Evolutionary conservation across 2,113 vertebrate species (phyloP), one percentile per base, ranked within the genome.

Genomic region (Orthonyx spaldingii): DNA sequence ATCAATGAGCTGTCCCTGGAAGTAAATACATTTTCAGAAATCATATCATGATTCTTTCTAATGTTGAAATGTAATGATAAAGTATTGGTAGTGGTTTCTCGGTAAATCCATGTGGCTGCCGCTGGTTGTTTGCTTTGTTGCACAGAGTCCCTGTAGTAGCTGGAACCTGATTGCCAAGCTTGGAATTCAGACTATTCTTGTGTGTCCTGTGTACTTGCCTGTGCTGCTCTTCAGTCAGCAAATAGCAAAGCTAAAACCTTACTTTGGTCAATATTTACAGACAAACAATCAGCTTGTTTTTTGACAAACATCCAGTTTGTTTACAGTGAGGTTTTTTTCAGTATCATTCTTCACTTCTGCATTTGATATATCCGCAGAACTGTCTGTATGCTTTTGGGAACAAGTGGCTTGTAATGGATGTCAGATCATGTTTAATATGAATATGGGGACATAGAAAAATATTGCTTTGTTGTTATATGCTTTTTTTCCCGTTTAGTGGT

Each of bases 181-280:
- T 84, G 87, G 70, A 84, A 82, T 90, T 90, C 70, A 68, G 49
- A 28, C 41, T 89, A 33, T 78, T 92, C 87, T 86, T 71, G 10
- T 77, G 26, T 89, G 72, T 92, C 76, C 90, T 94, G 93, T 88
- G 33, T 88, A 35, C 83, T 93, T 81, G 47, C 61, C 89, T 95
- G 47, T 89, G 81, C 93, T 85, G 85, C 78, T 94, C 64, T 87
- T 85, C 90, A 75, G 57, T 96, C 52, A 76, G 87, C 79, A 90
- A 90, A 95, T 90, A 95, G 4, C 56, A 76, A 72, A 66, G 42
- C 53, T 66, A 78, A 94, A 94, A 83, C 30, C 61, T 84, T 66
- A 18, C n/a, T 91, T 94, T 63, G 90, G 88, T 95, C 92, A 96
- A 96, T 96, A 95, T 94, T 96, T 96, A 52, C 90, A 93, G 95